Evolutionary conservation across 2,888 invertebrate species (phyloP), one percentile per base, ranked within the genome.

Genomic region (Germaria angustata): DNA sequence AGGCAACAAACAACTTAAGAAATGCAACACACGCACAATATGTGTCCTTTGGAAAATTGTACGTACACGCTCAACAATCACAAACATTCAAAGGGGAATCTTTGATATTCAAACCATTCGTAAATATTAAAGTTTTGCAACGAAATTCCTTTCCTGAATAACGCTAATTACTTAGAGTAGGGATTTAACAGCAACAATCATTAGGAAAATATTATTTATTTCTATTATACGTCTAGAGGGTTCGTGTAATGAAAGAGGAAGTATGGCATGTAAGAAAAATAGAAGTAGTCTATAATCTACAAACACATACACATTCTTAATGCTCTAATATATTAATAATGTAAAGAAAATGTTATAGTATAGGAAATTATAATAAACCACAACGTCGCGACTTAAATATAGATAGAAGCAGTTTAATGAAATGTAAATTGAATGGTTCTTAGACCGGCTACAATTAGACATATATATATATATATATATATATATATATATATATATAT

Each of bases 161-260:
- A 86, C 87, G 89, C 88, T 89, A 88, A 89, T 89, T 88, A 89
- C 89, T 89, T 88, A 85, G 87, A 87, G 86, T 87, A 87, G 86
- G 86, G 86, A 85, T 85, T 87, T 84, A 66, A 59, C 65, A 68
- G 72, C 66, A 68, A 72, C 72, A 69, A 65, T 69, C 49, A 69
- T 73, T 57, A 68, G 46, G 57, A 78, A 69, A 61, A 68, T 17
- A 34, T 46, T 8, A 44, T 13, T 22, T 57, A 3, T 17, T 24
- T 4, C 46, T 46, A 22, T 17, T 15, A 17, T 41, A 20, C 9
- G 11, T 20, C 6, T 49, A 17, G 28, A 11, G 20, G 3, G 32
- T 55, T 59, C 34, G 13, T 71, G 2, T 6, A n/a, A 13, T 9
- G 13, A 9, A 61, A 20, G 20, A 49, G 17, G 4, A 8, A 24